Conservation (phyloP, 1,140 invertebrate genomes). For the Myzus persicae region DNA sequence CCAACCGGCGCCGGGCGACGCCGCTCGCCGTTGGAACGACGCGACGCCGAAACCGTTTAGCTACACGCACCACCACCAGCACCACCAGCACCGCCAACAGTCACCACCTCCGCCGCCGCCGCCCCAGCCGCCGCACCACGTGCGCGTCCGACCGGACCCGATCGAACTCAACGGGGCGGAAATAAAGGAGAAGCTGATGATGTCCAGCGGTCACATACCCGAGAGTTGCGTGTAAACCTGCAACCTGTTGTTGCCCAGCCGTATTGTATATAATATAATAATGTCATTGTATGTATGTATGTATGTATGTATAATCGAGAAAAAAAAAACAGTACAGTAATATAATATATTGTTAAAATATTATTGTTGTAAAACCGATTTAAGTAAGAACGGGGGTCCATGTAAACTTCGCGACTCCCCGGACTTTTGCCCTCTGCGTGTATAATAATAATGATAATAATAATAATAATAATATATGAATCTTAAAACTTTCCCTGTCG, state of each 20-base stretch:
- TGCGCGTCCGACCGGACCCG: background rate
- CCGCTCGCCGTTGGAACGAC: background rate
- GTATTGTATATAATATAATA: background rate
- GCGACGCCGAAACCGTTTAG: constrained; percentile 3
- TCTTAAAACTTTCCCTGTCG: background rate
- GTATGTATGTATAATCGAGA: background rate
- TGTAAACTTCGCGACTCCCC: background rate
- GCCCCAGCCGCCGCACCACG: background rate
- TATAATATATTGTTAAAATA: background rate
- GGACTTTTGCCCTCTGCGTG: background rate
- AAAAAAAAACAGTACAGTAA: background rate
- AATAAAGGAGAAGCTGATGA: constrained; percentile 78
- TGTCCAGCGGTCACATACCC: constrained; percentile 72
- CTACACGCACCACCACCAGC: background rate
- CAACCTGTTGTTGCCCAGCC: background rate
- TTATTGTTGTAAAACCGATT: background rate
- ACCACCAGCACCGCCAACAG: background rate
- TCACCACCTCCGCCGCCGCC: too few species aligned
- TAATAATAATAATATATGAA: background rate
- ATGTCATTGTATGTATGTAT: background rate
- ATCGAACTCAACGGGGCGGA: constrained; percentile 72
- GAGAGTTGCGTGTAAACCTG: constrained; percentile 72
- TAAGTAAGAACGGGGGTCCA: background rate
- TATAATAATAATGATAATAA: background rate
- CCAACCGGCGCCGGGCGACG: background rate